Evolutionary conservation across 1,140 invertebrate species (phyloP).

Genomic region (Pseudachorutes palmiensis): DNA sequence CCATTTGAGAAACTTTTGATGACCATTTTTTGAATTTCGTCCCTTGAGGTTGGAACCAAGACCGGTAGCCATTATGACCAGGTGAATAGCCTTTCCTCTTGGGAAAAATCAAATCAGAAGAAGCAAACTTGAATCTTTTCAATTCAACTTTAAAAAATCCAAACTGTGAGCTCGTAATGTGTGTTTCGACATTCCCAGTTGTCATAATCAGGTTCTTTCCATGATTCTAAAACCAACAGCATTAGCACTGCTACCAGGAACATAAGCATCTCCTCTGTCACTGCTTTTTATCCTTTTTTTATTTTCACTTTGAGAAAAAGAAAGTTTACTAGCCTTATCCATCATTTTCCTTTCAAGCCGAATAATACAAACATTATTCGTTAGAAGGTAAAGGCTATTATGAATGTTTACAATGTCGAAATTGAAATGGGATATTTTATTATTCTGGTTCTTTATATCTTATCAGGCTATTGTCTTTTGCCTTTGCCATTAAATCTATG

Average conservation of each 20-base stretch:
- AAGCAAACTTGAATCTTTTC: conserved; percentile 10
- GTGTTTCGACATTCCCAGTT: conserved; percentile 11
- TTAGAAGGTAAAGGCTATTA: neutral
- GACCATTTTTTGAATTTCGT: neutral
- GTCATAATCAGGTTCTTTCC: conserved; percentile 7
- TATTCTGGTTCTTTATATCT: neutral
- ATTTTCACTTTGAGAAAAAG: neutral
- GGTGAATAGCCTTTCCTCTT: neutral
- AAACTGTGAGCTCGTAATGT: conserved; percentile 1
- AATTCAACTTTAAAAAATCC: neutral
- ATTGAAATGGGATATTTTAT: conserved; percentile 4
- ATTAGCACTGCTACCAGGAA: neutral
- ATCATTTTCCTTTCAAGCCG: neutral
- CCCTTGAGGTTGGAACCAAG: neutral
- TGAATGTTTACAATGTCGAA: conserved; percentile 2
- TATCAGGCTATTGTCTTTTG: neutral
- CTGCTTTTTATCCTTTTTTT: neutral
- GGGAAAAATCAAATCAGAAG: neutral
- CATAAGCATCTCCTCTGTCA: neutral
- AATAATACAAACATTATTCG: neutral
- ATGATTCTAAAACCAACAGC: conserved; percentile 1
- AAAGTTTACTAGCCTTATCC: conserved; percentile 8
- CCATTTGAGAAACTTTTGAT: too few species aligned
- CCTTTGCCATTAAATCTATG: neutral
- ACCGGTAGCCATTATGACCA: conserved; percentile 8